Evolutionary conservation across 2,888 invertebrate species (phyloP).

Genomic region (Atherix ibis): DNA sequence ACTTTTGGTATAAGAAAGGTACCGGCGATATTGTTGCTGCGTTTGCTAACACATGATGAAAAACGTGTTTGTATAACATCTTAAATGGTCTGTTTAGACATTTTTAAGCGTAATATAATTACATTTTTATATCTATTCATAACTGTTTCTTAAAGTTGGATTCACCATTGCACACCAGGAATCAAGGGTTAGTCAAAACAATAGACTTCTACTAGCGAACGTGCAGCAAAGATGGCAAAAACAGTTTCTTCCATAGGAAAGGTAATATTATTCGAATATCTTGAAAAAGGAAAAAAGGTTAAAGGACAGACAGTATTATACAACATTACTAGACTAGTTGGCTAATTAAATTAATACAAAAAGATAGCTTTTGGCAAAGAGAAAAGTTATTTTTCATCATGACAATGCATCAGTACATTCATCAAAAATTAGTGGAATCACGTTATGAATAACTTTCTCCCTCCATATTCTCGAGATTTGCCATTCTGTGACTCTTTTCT

Average conservation of each 20-base stretch:
- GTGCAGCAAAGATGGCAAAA: not conserved
- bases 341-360: slow-evolving; percentile 1
- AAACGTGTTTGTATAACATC: no score
- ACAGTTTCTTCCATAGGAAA: not conserved
- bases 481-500: not conserved
- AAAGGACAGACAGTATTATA: slow-evolving; percentile 3
- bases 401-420: slow-evolving; percentile 4
- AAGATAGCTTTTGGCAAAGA: slow-evolving; percentile 7
- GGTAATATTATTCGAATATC: slow-evolving; percentile 1
- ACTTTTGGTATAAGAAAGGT: no score
- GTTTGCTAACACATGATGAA: no score
- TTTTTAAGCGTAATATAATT: no score
- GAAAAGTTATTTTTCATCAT: slow-evolving; percentile 3
- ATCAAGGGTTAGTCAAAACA: no score
- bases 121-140: no score
- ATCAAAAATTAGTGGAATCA: not conserved
- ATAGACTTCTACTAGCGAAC: not conserved
- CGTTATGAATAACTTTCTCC: not conserved
- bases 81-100: no score
- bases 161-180: no score
- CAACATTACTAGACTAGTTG: slow-evolving; percentile 3
- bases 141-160: no score
- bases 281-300: slow-evolving; percentile 4
- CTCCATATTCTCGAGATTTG: not conserved
- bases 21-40: no score